Conservation (phyloP, 2,888 invertebrate species). For the Agonum fuliginosum region DNA sequence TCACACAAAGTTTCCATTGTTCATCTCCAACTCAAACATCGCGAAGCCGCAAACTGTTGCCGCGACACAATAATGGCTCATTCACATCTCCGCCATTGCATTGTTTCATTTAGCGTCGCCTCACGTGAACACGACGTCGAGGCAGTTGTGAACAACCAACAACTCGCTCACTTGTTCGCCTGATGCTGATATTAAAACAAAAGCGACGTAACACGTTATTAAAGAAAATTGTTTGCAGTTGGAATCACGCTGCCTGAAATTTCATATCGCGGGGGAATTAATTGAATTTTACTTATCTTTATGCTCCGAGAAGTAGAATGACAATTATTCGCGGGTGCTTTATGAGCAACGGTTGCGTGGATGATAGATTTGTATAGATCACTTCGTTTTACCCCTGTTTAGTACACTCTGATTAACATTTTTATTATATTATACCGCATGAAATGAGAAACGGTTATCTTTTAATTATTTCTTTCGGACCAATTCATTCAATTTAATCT, state of each 20-base stretch:
- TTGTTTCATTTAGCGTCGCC: conserved; percentile 54
- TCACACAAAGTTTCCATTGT: conserved; percentile 51
- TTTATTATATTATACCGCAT: neutral
- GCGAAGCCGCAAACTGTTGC: conserved; percentile 36
- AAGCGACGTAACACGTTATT: conserved; percentile 52
- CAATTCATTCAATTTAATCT: neutral
- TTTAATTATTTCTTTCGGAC: conserved; percentile 4
- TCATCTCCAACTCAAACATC: conserved; percentile 23
- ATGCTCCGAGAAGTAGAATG: conserved; percentile 54
- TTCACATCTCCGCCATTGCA: conserved; percentile 38
- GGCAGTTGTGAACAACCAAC: conserved; percentile 12
- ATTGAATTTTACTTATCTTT: conserved; percentile 59
- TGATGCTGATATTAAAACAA: conserved; percentile 51
- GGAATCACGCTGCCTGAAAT: conserved; percentile 50
- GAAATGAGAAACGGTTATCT: conserved; percentile 15
- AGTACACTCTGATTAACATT: conserved; percentile 9
- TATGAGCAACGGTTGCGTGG: neutral
- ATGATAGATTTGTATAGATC: conserved; percentile 23
- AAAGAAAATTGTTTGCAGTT: conserved; percentile 56
- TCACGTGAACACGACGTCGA: neutral
- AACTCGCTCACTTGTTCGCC: conserved; percentile 7
- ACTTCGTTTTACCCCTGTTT: conserved; percentile 26
- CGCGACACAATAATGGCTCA: conserved; percentile 42
- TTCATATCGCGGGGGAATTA: conserved; percentile 55
- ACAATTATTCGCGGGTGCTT: conserved; percentile 47